Evolutionary conservation across 2,113 vertebrate species (phyloP), one percentile per base, ranked within the genome.

Genomic region (Micronycteris hirsuta): DNA sequence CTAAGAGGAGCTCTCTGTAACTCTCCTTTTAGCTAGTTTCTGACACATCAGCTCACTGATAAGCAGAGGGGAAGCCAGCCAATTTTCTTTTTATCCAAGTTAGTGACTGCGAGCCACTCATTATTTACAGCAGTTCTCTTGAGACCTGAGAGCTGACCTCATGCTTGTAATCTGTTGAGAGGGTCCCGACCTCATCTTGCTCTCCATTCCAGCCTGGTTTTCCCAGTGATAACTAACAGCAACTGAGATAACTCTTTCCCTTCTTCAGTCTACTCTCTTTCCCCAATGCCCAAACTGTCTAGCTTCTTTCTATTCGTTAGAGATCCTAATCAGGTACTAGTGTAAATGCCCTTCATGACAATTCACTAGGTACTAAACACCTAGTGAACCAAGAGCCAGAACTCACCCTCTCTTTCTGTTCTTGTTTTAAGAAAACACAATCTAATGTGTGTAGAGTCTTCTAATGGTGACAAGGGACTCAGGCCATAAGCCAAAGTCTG

Each of bases 121-220:
- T 91, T 92, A 68, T 95, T 93, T 86, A 87, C 71, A 86, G 54
- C 47, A 88, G 38, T 91, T 85, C 96, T 83, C 96, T 94, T 68
- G 47, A 95, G 88, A 85, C 86, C 83, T 49, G 78, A 91, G 93
- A 84, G 47, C 36, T 88, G 86, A 95, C 85, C 93, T 97, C 77
- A 58, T 15, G 76, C 77, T 52, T 86, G 13, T 82, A 47, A 94
- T 94, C 65, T 83, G 28, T n/a, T 43, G 54, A 88, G n/a, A 97
- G 67, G 54, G 17, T 80, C 80, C 90, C 87, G 94, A 92, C 73
- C 91, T 88, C 71, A 45, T 67, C 76, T 67, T 86, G 33, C 45
- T 87, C 76, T 86, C 61, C 41, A 38, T 85, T 76, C 80, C 45
- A 73, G 52, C 47, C 43, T 45, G 12, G 68, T 77, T 70, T 95